A percentile compares a stretch with the other conserved stretches of the same genome.
Evolutionary conservation across 2,888 invertebrate species (phyloP).

Genomic region (Dynastes grantii): DNA sequence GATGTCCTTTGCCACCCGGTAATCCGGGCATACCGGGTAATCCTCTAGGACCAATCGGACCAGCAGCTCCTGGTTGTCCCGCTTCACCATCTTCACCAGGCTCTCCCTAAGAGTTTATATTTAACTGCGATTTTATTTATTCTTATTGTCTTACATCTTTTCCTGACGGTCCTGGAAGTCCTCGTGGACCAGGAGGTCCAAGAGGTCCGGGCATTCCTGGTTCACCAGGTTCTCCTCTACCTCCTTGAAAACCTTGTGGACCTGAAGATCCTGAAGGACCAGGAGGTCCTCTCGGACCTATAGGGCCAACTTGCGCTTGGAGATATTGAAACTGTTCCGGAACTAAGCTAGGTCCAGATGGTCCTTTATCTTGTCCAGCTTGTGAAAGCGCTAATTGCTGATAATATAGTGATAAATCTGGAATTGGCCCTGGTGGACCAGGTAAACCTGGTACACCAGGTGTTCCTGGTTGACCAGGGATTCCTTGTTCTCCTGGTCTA

Average conservation of each 20-base stretch:
- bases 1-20: conserved; percentile 88
- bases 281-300: conserved; percentile 85
- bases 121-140: background rate
- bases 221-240: conserved; percentile 86
- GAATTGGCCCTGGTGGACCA: conserved; percentile 77
- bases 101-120: conserved; percentile 75
- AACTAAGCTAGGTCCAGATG: conserved; percentile 73
- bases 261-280: conserved; percentile 78
- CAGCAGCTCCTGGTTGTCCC: conserved; percentile 81
- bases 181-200: conserved; percentile 76
- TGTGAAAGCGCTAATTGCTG: conserved; percentile 82
- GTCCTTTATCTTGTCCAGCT: conserved; percentile 85
- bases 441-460: conserved; percentile 80
- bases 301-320: conserved; percentile 85
- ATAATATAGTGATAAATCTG: conserved; percentile 83
- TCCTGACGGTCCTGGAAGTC: conserved; percentile 80
- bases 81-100: conserved; percentile 87
- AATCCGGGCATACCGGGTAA: conserved; percentile 83
- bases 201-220: conserved; percentile 78
- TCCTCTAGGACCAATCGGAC: conserved; percentile 84
- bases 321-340: conserved; percentile 81
- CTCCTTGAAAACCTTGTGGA: conserved; percentile 88
- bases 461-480: conserved; percentile 76
- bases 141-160: conserved; percentile 77
- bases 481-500: conserved; percentile 75